Percentiles rank a stretch among this genome's conserved stretches.
These are phyloP conservation scores for Alloplasta piceator DNA, from an alignment of 2,888 invertebrate species.

Conservation along the genomic window DNA sequence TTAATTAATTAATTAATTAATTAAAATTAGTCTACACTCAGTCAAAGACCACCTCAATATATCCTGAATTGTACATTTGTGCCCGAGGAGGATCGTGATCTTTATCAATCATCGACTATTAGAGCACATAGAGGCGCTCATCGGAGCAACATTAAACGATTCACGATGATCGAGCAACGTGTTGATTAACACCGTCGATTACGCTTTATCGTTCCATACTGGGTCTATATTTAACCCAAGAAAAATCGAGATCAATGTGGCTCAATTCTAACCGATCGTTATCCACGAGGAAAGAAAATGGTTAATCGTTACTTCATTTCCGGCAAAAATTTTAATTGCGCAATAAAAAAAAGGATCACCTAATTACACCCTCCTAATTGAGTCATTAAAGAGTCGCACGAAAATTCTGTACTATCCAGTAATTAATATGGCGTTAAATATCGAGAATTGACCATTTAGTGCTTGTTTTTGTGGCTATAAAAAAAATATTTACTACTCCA, in stretches of 20 bases:
- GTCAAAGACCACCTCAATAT: too few relatives aligned
- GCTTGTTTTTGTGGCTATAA: not conserved
- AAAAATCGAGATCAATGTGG: not conserved
- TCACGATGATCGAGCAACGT: not conserved
- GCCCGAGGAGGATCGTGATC: not conserved
- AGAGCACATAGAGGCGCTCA: not conserved
- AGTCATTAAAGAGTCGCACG: too few relatives aligned
- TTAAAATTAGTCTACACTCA: too few relatives aligned
- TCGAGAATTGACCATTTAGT: not conserved
- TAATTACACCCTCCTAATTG: too few relatives aligned
- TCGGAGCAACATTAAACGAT: not conserved
- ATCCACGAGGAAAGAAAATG: not conserved
- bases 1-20: too few relatives aligned
- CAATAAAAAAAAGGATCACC: too few relatives aligned
- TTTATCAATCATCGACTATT: constrained; percentile 5
- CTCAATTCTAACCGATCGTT: constrained; percentile 2
- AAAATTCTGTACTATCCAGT: too few relatives aligned
- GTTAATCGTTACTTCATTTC: too few relatives aligned
- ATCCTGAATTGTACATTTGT: too few relatives aligned
- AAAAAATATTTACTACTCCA: constrained; percentile 1
- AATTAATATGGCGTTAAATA: not conserved
- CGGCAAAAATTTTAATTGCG: too few relatives aligned
- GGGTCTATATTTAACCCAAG: not conserved
- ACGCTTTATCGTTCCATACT: constrained; percentile 17
- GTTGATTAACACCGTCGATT: not conserved